Base-by-base conservation (phyloP, 2,797 vertebrate species). In the Ptychobarbus kaznakovi region DNA sequence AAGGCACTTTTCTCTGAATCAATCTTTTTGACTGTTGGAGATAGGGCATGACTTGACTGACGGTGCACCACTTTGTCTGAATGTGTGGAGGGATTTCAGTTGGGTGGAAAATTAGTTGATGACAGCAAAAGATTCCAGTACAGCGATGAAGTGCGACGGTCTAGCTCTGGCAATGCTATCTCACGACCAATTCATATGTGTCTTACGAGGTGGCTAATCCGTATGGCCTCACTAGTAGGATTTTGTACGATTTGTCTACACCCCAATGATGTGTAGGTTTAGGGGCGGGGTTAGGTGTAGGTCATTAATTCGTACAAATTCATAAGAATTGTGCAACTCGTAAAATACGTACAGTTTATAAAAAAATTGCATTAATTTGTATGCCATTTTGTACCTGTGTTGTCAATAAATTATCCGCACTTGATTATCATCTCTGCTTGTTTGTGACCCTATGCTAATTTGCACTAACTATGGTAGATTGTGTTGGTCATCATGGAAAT, bases 11-110 rank as follows among this genome's bases (percentile, higher is more conserved):
- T 10, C 49, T 75, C 46, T 44, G 40, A 73, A 84, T 80, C 40
- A 81, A 86, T 89, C 80, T 58, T 66, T 70, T 32, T 77, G 80
- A 80, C 16, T 61, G 76, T 46, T 65, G 38, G 38, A 77, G 80
- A 75, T 44, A 61, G 15, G 9, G 11, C 2, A 46, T 15, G 6
- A 58, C 65, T 56, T 83, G 63, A 80, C 35, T 87, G 58, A 73
- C 68, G 18, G 42, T 25, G 44, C 13, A 28, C 32, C 13, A 70
- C 51, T 40, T 42, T 56, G 72, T 80, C 74, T 77, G 74, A 51
- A 58, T 38, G 15, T 56, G 87, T 80, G 32, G 68, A 61, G 70
- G 65, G 20, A 22, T 73, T 86, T 84, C n/a, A 85, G 80, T n/a
- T 12, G 61, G 32, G 46, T 65, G 49, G 42, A 83, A 88, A 22